A percentile compares a stretch with the other conserved stretches of the same genome.
Evolutionary conservation across 2,888 invertebrate genomes (phyloP).

Genomic region (Cheilosia vernalis): DNA sequence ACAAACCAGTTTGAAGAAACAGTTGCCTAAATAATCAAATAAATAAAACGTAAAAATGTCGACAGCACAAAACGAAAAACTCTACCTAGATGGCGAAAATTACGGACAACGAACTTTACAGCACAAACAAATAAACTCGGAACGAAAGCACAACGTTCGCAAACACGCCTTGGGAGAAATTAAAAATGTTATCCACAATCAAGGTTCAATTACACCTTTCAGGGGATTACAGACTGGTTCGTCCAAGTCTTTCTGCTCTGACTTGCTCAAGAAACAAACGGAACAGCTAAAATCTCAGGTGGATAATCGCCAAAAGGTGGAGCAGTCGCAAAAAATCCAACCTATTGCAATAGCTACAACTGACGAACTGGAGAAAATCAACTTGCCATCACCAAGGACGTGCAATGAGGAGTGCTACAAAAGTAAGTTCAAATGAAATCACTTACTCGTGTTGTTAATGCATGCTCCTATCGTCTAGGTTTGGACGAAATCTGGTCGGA

Average conservation of each 20-base stretch:
- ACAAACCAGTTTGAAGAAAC: neutral
- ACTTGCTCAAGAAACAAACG: constrained; percentile 36
- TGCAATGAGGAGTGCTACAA: constrained; percentile 48
- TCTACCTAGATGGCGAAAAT: constrained; percentile 41
- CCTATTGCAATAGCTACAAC: neutral
- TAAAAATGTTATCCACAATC: constrained; percentile 77
- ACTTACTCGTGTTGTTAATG: neutral
- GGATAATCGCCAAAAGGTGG: constrained; percentile 11
- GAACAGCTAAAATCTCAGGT: constrained; percentile 29
- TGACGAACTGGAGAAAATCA: constrained; percentile 2
- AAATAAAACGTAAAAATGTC: constrained; percentile 22
- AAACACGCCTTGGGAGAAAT: constrained; percentile 77
- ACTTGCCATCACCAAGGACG: constrained; percentile 33
- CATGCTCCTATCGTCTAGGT: constrained; percentile 5
- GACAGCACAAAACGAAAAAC: constrained; percentile 24
- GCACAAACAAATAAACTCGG: constrained; percentile 55
- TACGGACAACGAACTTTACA: constrained; percentile 28
- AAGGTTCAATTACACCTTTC: constrained; percentile 69
- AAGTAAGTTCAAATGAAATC: constrained; percentile 14
- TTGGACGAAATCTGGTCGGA: constrained; percentile 68
- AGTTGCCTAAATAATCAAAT: neutral
- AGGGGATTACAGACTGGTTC: constrained; percentile 54
- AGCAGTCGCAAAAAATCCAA: constrained; percentile 21
- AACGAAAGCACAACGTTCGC: constrained; percentile 61
- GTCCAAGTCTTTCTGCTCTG: constrained; percentile 28